These are phyloP conservation scores for Sylvilagus floridanus DNA, from an alignment of 2,797 vertebrate species.

Conservation along the genomic window DNA sequence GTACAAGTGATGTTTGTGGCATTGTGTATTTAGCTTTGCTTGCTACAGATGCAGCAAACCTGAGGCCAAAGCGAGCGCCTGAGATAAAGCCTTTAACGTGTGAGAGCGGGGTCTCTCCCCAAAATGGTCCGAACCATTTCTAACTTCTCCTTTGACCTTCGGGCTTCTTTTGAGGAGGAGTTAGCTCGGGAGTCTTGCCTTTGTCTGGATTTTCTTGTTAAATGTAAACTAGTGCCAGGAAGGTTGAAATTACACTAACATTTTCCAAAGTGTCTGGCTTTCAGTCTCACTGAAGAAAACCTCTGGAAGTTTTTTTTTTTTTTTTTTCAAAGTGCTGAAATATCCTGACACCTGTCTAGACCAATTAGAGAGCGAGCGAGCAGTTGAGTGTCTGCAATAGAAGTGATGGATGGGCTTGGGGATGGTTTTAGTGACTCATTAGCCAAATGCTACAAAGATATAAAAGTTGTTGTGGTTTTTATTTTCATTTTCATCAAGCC, in stretches of 20 bases:
- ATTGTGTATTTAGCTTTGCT: conserved; percentile 44
- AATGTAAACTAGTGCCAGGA: conserved; percentile 70
- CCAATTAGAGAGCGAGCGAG: neutral
- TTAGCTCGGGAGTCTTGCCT: conserved; percentile 18
- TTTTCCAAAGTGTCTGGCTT: conserved; percentile 18
- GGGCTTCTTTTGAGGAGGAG: neutral
- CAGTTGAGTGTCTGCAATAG: neutral
- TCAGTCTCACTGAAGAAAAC: conserved; percentile 43
- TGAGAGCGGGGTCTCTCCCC: neutral
- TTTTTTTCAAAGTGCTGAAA: conserved; percentile 50
- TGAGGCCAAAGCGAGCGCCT: neutral
- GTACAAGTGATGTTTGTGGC: neutral
- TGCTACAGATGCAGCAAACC: neutral
- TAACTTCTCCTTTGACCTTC: neutral
- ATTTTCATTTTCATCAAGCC: conserved; percentile 81
- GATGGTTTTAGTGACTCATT: conserved; percentile 76
- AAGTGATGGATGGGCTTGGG: neutral
- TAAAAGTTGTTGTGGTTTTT: conserved; percentile 80
- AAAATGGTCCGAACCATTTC: conserved; percentile 34
- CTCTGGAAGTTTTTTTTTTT: conserved; percentile 51
- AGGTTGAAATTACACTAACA: conserved; percentile 72
- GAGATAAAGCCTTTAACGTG: neutral
- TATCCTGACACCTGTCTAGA: conserved; percentile 67
- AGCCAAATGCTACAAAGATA: conserved; percentile 75
- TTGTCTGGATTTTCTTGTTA: conserved; percentile 71